phyloP scores from a whole-genome alignment of 1,140 invertebrate genomes.

The Alviniconcha marisindica region DNA sequence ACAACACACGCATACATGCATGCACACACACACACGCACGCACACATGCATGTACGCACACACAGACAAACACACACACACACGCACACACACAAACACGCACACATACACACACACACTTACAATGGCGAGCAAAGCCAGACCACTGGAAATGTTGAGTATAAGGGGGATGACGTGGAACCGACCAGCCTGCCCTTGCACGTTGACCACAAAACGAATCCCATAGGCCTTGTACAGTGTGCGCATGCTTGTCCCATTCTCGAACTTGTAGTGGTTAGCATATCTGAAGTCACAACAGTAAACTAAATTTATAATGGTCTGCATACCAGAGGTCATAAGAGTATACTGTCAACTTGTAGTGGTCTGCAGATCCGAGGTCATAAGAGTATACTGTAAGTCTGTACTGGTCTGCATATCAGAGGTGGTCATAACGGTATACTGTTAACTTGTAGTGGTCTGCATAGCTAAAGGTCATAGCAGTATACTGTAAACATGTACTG shows the following conservation, averaged over 20 bases:
- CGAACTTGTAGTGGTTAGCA: conserved; percentile 74
- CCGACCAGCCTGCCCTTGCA: conserved; percentile 77
- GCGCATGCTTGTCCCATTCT: conserved; percentile 71
- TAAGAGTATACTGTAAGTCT: too few species aligned
- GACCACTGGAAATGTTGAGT: conserved; percentile 78
- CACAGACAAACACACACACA: not conserved
- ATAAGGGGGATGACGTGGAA: conserved; percentile 77
- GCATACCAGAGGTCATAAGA: too few species aligned
- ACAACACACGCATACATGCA: not conserved
- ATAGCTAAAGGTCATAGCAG: not conserved
- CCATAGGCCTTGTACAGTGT: conserved; percentile 79
- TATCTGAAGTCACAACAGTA: too few species aligned
- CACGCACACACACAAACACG: not conserved
- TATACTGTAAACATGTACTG: too few species aligned
- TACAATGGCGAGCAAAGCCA: conserved; percentile 78
- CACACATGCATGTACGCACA: not conserved
- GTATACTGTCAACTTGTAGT: too few species aligned
- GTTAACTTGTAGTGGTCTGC: not conserved
- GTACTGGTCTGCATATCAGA: too few species aligned
- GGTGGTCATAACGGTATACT: too few species aligned
- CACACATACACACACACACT: conserved; percentile 51
- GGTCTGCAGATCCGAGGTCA: too few species aligned
- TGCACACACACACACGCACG: not conserved
- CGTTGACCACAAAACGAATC: conserved; percentile 77
- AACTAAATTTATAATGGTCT: too few species aligned